Evolutionary conservation across 2,888 invertebrate genomes (phyloP).

Genomic region (Ectobius pallidus): DNA sequence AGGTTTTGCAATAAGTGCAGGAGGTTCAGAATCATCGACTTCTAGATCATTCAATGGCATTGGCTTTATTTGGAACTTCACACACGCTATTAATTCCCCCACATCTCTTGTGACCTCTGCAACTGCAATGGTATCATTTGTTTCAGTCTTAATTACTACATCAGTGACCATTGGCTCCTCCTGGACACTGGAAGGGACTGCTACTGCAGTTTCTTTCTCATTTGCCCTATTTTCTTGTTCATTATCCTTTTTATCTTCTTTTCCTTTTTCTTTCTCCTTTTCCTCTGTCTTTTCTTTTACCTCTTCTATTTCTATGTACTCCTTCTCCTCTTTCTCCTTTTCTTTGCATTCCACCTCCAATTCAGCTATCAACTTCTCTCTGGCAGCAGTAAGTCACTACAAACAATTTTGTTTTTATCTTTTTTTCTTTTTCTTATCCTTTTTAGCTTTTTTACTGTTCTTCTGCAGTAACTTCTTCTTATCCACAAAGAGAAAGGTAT

Average conservation of each 20-base stretch:
- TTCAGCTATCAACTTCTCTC: no score
- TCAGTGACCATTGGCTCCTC: not conserved
- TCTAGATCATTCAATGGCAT: no score
- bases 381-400: not conserved
- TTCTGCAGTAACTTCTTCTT: not conserved
- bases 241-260: not conserved
- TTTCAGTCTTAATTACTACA: not conserved
- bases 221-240: not conserved
- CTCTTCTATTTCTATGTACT: not conserved
- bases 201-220: no score
- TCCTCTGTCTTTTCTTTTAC: no score
- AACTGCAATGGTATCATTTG: not conserved
- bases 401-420: not conserved
- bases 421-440: not conserved
- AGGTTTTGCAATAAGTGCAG: no score
- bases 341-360: no score
- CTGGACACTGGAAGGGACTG: no score
- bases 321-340: not conserved
- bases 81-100: not conserved
- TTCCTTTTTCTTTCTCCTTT: not conserved
- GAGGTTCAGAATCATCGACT: no score
- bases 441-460: not conserved
- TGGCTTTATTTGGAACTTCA: no score
- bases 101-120: not conserved
- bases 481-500: no score